Evolutionary conservation across 2,888 invertebrate species (phyloP), one percentile per base, ranked within the genome.

Genomic region (Apamea crenata): DNA sequence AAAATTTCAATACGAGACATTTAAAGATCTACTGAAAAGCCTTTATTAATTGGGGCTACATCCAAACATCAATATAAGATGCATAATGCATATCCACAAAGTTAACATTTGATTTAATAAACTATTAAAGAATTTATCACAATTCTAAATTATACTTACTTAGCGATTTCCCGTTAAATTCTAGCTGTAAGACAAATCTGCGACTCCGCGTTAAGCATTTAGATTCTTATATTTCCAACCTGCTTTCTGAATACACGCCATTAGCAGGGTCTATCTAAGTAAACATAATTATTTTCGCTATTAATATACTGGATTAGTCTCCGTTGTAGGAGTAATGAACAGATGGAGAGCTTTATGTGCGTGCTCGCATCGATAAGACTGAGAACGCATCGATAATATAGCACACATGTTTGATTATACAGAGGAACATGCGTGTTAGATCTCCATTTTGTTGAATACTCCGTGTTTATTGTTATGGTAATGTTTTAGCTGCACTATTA

Each of bases 91-190:
- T 79, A 75, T 86, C 66, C 83, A 83, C 66, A 76, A 78, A 79
- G 71, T 75, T 71, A 85, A 86, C 74, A 77, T 81, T 77, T 82
- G 78, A 83, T 82, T 86, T 75, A 70, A 73, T 79, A 76, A 89
- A 83, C 88, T 86, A 87, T 79, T 79, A 25, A 87, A 74, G 77
- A 86, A 84, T 87, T 88, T 88, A 88, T 89, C 89, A 88, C 88
- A 89, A 87, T 85, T 85, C 85, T 86, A 82, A 80, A 74, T 78
- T 81, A 87, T 78, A 86, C 78, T 80, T 79, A 87, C 77, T 77
- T 81, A 87, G 40, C 65, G 66, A 70, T 80, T 75, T 80, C 71
- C 47, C 67, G 56, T 78, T 78, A 56, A 50, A 74, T 14, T 74
- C 70, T 77, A 86, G 63, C 83, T 47, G 78, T 84, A 79, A 82